These are phyloP conservation scores for Pipistrellus kuhlii DNA, from an alignment of 2,797 vertebrate genomes.

Conservation along the genomic window DNA sequence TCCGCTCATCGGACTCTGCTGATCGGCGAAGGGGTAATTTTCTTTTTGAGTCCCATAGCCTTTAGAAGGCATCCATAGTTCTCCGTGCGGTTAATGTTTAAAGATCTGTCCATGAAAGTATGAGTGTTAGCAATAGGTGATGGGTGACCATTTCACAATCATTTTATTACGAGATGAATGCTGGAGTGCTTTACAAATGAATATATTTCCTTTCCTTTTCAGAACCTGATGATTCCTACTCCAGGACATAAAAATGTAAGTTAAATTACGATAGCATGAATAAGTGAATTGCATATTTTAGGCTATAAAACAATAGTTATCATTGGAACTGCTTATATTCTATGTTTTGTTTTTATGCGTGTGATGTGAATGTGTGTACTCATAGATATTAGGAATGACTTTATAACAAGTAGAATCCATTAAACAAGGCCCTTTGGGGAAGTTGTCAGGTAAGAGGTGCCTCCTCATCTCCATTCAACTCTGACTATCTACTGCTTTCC, in stretches of 20 bases:
- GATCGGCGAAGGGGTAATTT: constrained; percentile 78
- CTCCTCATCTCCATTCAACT: neutral
- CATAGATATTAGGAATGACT: neutral
- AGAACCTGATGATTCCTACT: constrained; percentile 85
- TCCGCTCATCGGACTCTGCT: constrained; percentile 69
- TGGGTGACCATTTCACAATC: neutral
- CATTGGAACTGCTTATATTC: constrained; percentile 1
- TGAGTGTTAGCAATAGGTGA: neutral
- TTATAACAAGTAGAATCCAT: constrained; percentile 9
- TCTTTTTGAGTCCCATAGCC: constrained; percentile 13
- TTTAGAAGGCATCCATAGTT: constrained; percentile 8
- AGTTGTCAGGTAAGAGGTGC: neutral
- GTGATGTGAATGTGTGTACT: neutral
- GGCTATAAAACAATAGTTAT: neutral
- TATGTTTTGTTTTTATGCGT: constrained; percentile 1
- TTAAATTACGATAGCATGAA: constrained; percentile 27
- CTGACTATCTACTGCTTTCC: neutral
- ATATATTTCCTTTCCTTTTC: constrained; percentile 75
- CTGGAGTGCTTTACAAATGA: constrained; percentile 28
- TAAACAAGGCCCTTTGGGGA: neutral
- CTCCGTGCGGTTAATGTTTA: neutral
- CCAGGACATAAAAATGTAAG: constrained; percentile 84
- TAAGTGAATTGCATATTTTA: neutral
- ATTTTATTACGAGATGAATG: neutral
- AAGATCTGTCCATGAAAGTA: constrained; percentile 18